A percentile compares a stretch with the other conserved stretches of the same genome.
Evolutionary conservation across 2,113 vertebrate genomes (phyloP).

Genomic region (Pleuronectes platessa): DNA sequence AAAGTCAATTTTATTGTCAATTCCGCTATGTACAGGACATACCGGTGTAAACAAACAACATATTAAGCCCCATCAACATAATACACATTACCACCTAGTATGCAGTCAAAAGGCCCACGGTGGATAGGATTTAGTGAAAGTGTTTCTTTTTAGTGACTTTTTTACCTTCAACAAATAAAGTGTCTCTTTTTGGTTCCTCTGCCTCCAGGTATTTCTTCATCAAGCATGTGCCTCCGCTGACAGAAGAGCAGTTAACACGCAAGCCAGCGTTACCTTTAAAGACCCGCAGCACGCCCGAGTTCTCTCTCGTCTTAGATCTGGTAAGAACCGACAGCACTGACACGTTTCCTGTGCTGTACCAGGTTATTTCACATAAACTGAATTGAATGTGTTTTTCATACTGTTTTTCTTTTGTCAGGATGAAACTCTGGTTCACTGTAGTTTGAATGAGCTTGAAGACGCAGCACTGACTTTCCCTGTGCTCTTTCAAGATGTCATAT

Average conservation of each 20-base stretch:
- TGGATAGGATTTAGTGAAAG: too few relatives aligned
- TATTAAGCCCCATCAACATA: too few relatives aligned
- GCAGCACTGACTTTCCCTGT: constrained; percentile 98
- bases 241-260: constrained; percentile 96
- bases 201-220: constrained; percentile 95
- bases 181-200: not conserved
- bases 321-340: constrained; percentile 70
- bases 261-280: constrained; percentile 97
- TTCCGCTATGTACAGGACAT: too few relatives aligned
- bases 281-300: constrained; percentile 98
- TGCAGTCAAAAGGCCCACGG: too few relatives aligned
- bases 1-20: too few relatives aligned
- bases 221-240: constrained; percentile 97
- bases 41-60: too few relatives aligned
- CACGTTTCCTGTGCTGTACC: not conserved
- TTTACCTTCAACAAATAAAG: not conserved
- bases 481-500: constrained; percentile 99
- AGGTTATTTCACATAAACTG: not conserved
- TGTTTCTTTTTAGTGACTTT: not conserved
- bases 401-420: constrained; percentile 82
- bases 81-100: too few relatives aligned
- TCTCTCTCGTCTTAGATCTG: constrained; percentile 96
- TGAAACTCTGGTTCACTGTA: constrained; percentile 99
- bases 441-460: constrained; percentile 97
- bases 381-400: not conserved